phyloP scores from a whole-genome alignment of 2,113 vertebrate genomes.

The Egretta garzetta region DNA sequence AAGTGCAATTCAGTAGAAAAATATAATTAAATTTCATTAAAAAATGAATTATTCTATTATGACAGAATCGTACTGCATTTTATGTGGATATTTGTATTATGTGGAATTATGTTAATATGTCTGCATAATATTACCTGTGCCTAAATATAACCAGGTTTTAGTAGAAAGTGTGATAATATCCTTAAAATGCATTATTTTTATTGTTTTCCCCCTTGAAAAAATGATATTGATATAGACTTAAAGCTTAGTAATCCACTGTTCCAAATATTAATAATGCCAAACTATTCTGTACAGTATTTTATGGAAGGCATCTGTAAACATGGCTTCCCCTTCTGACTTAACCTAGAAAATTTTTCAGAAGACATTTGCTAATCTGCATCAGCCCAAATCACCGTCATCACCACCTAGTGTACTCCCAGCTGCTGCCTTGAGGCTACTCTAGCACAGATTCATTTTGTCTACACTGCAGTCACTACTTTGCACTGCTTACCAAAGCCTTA shows the following conservation, averaged over 20 bases:
- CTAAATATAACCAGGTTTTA: background rate
- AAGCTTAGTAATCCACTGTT: background rate
- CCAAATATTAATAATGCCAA: background rate
- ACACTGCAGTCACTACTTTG: background rate
- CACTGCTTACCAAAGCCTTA: background rate
- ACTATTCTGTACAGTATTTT: background rate
- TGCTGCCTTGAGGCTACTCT: background rate
- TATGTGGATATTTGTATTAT: background rate
- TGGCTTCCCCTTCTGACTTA: background rate
- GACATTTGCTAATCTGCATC: background rate
- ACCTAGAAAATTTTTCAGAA: background rate
- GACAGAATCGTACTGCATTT: background rate
- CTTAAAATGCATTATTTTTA: background rate
- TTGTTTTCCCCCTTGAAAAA: background rate
- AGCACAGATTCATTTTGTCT: background rate
- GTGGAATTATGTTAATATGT: background rate
- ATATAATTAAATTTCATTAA: background rate
- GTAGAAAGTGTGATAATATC: background rate
- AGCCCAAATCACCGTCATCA: background rate
- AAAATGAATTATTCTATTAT: background rate
- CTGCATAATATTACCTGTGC: background rate
- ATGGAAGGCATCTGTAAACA: background rate
- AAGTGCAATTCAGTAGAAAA: background rate
- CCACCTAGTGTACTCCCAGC: background rate
- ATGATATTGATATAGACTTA: background rate